Conservation (phyloP, 2,113 vertebrate genomes). For the Microtus ochrogaster region DNA sequence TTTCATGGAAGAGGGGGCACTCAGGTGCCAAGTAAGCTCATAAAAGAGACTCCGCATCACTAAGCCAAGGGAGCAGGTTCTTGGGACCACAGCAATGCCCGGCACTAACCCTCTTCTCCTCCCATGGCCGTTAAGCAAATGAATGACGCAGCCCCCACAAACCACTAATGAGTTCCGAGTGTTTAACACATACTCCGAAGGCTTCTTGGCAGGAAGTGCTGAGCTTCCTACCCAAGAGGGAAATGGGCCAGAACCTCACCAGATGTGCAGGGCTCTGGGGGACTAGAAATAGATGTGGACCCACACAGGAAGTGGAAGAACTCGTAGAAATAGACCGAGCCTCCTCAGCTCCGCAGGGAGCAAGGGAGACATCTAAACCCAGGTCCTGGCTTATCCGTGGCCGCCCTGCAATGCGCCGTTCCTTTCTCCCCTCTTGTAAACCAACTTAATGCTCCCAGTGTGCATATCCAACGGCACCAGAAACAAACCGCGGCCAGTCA, state of each 20-base stretch:
- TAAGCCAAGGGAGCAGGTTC: accelerated
- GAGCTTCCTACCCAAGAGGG: neutral
- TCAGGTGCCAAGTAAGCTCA: neutral
- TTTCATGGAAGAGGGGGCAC: neutral
- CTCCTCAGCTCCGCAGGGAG: too few species aligned
- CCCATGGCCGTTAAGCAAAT: neutral
- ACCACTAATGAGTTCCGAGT: neutral
- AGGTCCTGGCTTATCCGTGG: neutral
- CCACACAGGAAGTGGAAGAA: neutral
- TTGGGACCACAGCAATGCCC: neutral
- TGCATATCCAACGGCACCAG: too few species aligned
- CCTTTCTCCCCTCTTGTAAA: neutral
- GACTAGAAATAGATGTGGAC: neutral
- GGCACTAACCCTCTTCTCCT: neutral
- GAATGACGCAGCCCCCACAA: neutral
- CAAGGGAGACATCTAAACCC: neutral
- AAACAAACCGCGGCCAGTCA: neutral
- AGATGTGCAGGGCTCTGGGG: neutral
- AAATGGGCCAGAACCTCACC: neutral
- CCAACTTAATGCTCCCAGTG: too few species aligned
- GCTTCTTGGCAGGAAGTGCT: neutral
- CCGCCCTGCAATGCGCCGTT: neutral
- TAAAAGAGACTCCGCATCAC: neutral
- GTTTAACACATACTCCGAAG: neutral
- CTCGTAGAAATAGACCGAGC: neutral